phyloP scores from a whole-genome alignment of 1,140 invertebrate genomes.

The Sarcophaga bullata region DNA sequence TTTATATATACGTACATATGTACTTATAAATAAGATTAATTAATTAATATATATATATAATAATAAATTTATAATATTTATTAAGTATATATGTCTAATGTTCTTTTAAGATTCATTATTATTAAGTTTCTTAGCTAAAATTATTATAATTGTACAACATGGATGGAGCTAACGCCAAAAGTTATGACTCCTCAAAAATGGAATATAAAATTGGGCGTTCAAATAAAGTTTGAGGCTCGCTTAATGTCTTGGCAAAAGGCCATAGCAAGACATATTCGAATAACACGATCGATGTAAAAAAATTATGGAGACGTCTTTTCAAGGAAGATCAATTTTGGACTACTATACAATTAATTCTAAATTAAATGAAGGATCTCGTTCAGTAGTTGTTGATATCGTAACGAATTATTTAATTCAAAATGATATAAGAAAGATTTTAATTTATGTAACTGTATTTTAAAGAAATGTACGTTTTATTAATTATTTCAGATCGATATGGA shows the following conservation, averaged over 20 bases:
- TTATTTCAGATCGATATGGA: no score
- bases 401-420: no score
- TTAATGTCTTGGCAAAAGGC: background rate
- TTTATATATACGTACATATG: background rate
- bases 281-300: background rate
- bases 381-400: no score
- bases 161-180: background rate
- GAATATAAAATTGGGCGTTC: conserved; percentile 1
- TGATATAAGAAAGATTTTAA: no score
- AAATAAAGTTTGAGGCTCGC: background rate
- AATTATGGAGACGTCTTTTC: background rate
- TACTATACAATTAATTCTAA: background rate
- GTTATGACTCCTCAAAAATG: background rate
- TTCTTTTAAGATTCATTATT: background rate
- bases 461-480: no score
- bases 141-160: background rate
- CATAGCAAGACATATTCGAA: background rate
- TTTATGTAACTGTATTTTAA: no score
- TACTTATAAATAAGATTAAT: background rate
- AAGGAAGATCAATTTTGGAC: background rate
- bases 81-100: background rate
- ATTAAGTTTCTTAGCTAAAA: background rate
- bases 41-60: background rate
- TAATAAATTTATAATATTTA: background rate
- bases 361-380: background rate